phyloP scores from a whole-genome alignment of 2,888 invertebrate species.

The Lycophotia porphyrea region DNA sequence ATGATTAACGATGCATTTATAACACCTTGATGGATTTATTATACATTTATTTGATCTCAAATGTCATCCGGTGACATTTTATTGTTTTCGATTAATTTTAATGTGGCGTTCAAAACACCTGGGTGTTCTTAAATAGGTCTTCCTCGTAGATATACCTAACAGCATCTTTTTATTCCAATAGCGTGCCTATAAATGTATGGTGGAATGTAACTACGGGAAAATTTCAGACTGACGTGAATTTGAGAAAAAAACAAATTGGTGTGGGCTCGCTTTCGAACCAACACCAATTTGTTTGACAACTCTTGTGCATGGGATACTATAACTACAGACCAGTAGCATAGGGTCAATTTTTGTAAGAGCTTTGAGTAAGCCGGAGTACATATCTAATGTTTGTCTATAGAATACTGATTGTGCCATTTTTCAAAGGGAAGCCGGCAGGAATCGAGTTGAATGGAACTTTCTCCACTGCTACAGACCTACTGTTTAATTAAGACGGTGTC shows the following conservation, averaged over 20 bases:
- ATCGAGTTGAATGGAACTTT: too few relatives aligned
- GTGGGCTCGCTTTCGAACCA: neutral
- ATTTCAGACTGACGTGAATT: neutral
- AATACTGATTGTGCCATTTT: too few relatives aligned
- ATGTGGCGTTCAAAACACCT: neutral
- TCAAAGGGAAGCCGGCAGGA: too few relatives aligned
- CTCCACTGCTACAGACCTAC: too few relatives aligned
- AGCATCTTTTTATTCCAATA: neutral
- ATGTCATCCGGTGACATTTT: neutral
- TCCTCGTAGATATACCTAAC: neutral
- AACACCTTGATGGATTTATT: neutral
- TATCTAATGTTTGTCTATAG: too few relatives aligned
- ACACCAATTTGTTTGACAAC: too few relatives aligned
- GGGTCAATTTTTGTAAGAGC: too few relatives aligned
- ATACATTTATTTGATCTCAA: neutral
- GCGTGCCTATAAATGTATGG: neutral
- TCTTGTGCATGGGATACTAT: neutral
- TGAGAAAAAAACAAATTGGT: neutral
- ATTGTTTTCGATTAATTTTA: neutral
- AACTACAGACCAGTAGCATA: too few relatives aligned
- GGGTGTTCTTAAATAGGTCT: neutral
- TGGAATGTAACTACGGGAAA: neutral
- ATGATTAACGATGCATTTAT: neutral
- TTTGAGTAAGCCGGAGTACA: too few relatives aligned
- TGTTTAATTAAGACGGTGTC: neutral